Evolutionary conservation across 2,888 invertebrate genomes (phyloP), one percentile per base, ranked within the genome.

Genomic region (Sisyra terminalis): DNA sequence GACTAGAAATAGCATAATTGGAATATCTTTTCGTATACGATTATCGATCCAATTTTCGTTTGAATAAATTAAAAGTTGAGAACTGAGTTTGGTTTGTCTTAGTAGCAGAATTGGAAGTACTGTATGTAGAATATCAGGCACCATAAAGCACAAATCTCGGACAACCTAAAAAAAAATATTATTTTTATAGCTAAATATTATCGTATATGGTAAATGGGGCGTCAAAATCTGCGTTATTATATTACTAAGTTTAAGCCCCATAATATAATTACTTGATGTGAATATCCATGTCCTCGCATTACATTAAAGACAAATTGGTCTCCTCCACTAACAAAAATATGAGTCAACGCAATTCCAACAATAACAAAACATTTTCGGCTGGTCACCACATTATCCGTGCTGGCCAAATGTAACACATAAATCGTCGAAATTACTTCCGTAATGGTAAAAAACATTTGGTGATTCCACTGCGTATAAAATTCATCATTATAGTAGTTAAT

Each of bases 401-500:
- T 69, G 16, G 73, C 67, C 50, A 74, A 58, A 50, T 69, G 65
- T 51, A 77, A 57, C 11, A 77, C 72, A 50, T 74, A 54, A 36
- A 65, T 55, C 3, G 75, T 73, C 15, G 76, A 77, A 49, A 71
- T 56, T 15, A 76, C 51, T 60, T 78, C 78, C 8, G 77, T 75
- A 34, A 71, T 47, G 52, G 71, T 69, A 53, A 73, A 73, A 55
- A 76, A 73, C 48, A 75, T 56, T 54, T 78, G 78, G 57, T 78
- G 77, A 54, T 74, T 71, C 76, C 76, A 78, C 53, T 76, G 76
- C 18, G 67, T 67, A 56, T 77, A 78, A 53, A 73, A 78, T 48
- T 78, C 78, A 48, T 78, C 78, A 51, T 78, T 78, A 67, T 75
- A 76, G 53, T 78, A 78, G 57, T 78, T 78, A 46, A 78, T 69